Evolutionary conservation across 2,888 invertebrate species (phyloP), one percentile per base, ranked within the genome.

Genomic region (Prenolepis imparis): DNA sequence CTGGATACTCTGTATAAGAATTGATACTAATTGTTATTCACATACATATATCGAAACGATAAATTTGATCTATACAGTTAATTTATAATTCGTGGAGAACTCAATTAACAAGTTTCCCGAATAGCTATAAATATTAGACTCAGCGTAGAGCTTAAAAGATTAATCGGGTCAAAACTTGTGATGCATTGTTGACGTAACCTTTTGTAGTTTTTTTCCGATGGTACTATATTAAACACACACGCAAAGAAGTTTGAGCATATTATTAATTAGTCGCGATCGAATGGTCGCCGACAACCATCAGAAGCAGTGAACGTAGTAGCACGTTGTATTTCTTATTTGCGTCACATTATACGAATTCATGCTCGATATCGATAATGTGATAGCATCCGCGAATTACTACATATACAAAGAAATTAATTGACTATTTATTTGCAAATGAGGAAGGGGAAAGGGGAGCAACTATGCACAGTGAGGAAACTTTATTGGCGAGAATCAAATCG

Each of bases 271-370:
- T 32, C 57, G 63, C 64, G 68, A 59, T 82, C n/a, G 84, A 86
- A 82, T 86, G 84, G 84, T 84, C 77, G 66, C 74, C 59, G 41
- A 55, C 55, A 68, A 24, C 57, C 73, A 72, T 84, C 86, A 73
- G 78, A 82, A 86, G 70, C 75, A 84, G 82, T 82, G 86, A 78
- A 36, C 86, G 84, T 82, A 74, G 44, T 77, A 82, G 57, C 63
- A 83, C 24, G 55, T 84, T 82, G 61, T 68, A n/a, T 36, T 24
- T 61, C 44, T 80, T 77, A 72, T 39, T 52, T 63, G 21, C 52
- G n/a, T 64, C 74, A 63, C 3, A 41, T 73, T 72, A 32, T 24
- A 36, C 18, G 4, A 77, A 59, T 39, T 11, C 36, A 24, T 57
- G 41, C 64, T 61, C 15, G 15, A 61, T 57, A 77, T 70, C 52